These are phyloP conservation scores for Trichacis sp. DNA, from an alignment of 2,888 invertebrate genomes.

Conservation along the genomic window DNA sequence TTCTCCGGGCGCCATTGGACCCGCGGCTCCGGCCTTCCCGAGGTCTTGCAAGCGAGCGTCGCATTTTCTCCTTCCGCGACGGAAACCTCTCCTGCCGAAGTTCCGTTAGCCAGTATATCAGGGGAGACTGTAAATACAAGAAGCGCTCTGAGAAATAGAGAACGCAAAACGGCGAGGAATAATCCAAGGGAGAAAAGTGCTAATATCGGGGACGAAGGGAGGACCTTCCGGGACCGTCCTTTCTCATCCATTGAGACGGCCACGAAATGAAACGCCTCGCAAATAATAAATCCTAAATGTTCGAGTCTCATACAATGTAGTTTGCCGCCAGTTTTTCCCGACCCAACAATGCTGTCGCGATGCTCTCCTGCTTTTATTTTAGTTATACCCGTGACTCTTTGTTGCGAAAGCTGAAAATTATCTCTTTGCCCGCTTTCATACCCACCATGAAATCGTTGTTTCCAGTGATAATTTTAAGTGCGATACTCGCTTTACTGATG, in stretches of 20 bases:
- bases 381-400: neutral
- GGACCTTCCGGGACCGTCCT: conserved; percentile 21
- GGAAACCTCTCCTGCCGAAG: conserved; percentile 79
- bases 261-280: conserved; percentile 39
- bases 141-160: conserved; percentile 26
- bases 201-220: conserved; percentile 18
- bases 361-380: conserved; percentile 8
- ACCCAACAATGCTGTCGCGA: conserved; percentile 17
- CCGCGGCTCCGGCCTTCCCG: conserved; percentile 79
- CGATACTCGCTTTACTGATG: too few species aligned
- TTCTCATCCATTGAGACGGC: conserved; percentile 20
- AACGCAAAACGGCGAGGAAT: conserved; percentile 6
- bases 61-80: conserved; percentile 81
- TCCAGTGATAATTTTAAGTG: too few species aligned
- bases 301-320: conserved; percentile 18
- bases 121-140: conserved; percentile 77
- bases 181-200: conserved; percentile 22
- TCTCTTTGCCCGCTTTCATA: neutral
- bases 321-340: conserved; percentile 24
- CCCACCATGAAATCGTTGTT: too few species aligned
- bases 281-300: conserved; percentile 38
- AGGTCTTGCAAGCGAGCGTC: conserved; percentile 79
- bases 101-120: conserved; percentile 82
- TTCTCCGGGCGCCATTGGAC: conserved; percentile 70
- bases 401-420: neutral